A percentile compares a stretch with the other conserved stretches of the same genome.
Conservation (phyloP, 2,113 vertebrate genomes). For the Prochilodus magdalenae region DNA sequence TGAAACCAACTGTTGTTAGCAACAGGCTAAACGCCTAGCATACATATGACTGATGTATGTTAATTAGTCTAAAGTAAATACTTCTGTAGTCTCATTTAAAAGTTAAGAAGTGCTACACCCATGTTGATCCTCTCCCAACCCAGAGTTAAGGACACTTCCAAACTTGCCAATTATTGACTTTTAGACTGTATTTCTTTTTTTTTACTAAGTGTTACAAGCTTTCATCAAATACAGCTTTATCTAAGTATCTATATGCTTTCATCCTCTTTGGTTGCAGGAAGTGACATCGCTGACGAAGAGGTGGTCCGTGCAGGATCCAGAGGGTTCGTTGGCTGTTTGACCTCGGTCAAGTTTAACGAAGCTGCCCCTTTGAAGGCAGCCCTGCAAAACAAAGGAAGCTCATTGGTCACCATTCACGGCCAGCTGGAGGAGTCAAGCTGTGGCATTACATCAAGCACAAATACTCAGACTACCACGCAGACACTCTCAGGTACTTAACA, state of each 20-base stretch:
- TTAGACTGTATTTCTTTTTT: too few relatives aligned
- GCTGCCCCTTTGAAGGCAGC: slow-evolving; percentile 90
- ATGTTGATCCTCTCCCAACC: too few relatives aligned
- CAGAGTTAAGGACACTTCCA: too few relatives aligned
- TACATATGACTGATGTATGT: too few relatives aligned
- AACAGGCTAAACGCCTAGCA: too few relatives aligned
- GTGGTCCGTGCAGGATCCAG: slow-evolving; percentile 80
- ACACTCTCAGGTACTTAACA: slow-evolving; percentile 83
- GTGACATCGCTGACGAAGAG: slow-evolving; percentile 77
- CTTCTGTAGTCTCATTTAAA: too few relatives aligned
- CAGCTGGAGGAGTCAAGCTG: slow-evolving; percentile 86
- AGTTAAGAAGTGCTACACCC: too few relatives aligned
- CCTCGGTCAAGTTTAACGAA: slow-evolving; percentile 93
- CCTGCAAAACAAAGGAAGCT: slow-evolving; percentile 81
- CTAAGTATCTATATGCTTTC: neutral
- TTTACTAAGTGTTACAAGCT: too few relatives aligned
- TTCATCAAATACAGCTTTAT: too few relatives aligned
- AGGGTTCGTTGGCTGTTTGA: slow-evolving; percentile 92
- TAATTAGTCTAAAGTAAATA: too few relatives aligned
- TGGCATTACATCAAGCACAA: slow-evolving; percentile 74
- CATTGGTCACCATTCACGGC: slow-evolving; percentile 83
- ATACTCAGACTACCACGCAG: slow-evolving; percentile 74
- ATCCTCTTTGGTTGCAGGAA: slow-evolving; percentile 72
- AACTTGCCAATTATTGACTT: too few relatives aligned
- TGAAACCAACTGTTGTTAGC: too few relatives aligned